A percentile compares a stretch with the other conserved stretches of the same genome.
Evolutionary conservation across 2,888 invertebrate genomes (phyloP).

Genomic region (Leptinotarsa peninsularis): DNA sequence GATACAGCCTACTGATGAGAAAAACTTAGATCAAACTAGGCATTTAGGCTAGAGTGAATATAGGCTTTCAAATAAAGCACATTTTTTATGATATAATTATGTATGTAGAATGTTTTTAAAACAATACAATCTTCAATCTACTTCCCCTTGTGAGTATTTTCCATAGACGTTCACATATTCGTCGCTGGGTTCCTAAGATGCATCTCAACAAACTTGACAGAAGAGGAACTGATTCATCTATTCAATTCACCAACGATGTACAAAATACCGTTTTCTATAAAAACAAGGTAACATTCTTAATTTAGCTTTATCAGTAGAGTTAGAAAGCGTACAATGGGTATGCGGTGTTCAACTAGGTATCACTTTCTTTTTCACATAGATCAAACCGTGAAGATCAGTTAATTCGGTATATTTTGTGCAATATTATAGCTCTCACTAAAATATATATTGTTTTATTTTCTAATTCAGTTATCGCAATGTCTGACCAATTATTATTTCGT

Average conservation of each 20-base stretch:
- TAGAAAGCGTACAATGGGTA: constrained; percentile 25
- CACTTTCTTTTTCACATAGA: constrained; percentile 23
- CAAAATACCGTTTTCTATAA: background rate
- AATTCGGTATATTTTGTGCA: constrained; percentile 6
- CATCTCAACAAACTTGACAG: background rate
- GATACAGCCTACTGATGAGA: no score
- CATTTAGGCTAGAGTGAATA: no score
- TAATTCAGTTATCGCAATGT: background rate
- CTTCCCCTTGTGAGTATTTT: no score
- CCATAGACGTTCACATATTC: no score
- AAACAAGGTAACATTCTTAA: constrained; percentile 1
- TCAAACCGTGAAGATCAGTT: constrained; percentile 15
- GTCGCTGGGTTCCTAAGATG: no score
- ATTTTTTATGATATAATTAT: no score
- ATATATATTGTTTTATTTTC: background rate
- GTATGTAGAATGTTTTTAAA: no score
- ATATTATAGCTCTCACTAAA: constrained; percentile 14
- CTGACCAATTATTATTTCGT: constrained; percentile 14
- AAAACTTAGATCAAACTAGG: no score
- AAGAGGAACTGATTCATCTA: background rate
- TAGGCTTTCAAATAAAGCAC: no score
- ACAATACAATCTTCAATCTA: no score
- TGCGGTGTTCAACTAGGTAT: constrained; percentile 9
- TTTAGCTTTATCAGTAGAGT: constrained; percentile 15
- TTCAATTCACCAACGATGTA: constrained; percentile 6